phyloP scores from a whole-genome alignment of 2,888 invertebrate species.

The Antheraea assamensis region DNA sequence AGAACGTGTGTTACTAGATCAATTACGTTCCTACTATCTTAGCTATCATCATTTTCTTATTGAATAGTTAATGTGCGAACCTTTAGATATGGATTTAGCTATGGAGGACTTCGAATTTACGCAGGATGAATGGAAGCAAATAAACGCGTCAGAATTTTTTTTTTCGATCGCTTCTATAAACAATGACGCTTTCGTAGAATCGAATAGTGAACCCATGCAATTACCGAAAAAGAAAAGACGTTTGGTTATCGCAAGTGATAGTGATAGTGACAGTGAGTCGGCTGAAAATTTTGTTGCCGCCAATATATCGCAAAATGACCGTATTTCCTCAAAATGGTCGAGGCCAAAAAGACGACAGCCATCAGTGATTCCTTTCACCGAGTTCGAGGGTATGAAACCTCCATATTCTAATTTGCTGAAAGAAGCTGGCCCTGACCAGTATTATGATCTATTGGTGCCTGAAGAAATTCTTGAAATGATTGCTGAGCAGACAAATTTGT shows the following conservation, averaged over 20 bases:
- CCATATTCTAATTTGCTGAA: conserved; percentile 37
- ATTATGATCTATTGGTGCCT: conserved; percentile 39
- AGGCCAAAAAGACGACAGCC: conserved; percentile 40
- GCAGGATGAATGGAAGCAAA: conserved; percentile 37
- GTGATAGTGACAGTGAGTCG: conserved; percentile 39
- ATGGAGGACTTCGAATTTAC: conserved; percentile 38
- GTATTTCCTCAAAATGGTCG: conserved; percentile 34
- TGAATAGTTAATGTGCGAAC: conserved; percentile 36
- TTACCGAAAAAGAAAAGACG: conserved; percentile 39
- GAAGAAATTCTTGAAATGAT: conserved; percentile 39
- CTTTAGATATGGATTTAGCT: conserved; percentile 34
- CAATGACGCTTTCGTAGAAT: conserved; percentile 35
- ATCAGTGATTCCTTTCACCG: too few relatives aligned
- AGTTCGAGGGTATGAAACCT: too few relatives aligned
- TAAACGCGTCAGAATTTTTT: conserved; percentile 36
- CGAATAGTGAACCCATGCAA: conserved; percentile 37
- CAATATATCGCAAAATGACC: conserved; percentile 38
- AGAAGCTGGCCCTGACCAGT: conserved; percentile 37
- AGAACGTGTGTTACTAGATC: conserved; percentile 36
- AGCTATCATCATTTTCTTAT: conserved; percentile 36
- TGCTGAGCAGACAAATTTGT: conserved; percentile 40
- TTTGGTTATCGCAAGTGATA: conserved; percentile 39
- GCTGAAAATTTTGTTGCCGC: conserved; percentile 39
- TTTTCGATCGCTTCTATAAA: conserved; percentile 36
- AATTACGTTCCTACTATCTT: conserved; percentile 38